Percentiles rank a stretch among this genome's conserved stretches.
These are phyloP conservation scores for Chaenogobius annularis DNA, from an alignment of 2,113 vertebrate species.

Conservation along the genomic window DNA sequence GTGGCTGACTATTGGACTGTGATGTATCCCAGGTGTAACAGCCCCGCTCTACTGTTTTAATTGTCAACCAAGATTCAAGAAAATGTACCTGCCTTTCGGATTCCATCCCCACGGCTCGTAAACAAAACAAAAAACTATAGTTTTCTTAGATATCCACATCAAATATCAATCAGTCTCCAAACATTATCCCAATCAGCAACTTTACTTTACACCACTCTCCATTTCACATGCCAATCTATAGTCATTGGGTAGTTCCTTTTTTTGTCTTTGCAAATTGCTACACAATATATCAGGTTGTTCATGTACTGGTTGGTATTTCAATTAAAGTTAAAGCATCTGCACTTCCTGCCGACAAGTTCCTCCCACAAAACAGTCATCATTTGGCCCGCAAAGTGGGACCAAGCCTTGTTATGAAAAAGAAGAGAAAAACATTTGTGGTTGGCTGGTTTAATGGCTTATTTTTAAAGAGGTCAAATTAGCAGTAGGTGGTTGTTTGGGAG, in stretches of 20 bases:
- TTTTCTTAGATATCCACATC: too few species aligned
- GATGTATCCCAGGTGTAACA: constrained; percentile 55
- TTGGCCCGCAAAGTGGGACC: constrained; percentile 43
- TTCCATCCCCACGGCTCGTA: constrained; percentile 34
- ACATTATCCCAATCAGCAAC: background rate
- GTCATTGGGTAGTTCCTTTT: constrained; percentile 25
- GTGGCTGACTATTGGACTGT: constrained; percentile 33
- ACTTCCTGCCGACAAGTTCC: constrained; percentile 58
- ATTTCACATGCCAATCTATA: constrained; percentile 24
- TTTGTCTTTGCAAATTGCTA: constrained; percentile 69
- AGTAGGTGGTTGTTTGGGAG: constrained; percentile 28
- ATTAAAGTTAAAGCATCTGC: constrained; percentile 71
- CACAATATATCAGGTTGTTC: constrained; percentile 75
- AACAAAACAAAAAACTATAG: too few species aligned
- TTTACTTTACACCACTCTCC: constrained; percentile 5
- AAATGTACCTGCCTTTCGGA: constrained; percentile 69
- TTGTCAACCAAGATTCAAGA: constrained; percentile 62
- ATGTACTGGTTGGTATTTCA: constrained; percentile 68
- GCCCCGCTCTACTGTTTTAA: constrained; percentile 73
- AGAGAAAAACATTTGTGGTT: constrained; percentile 38
- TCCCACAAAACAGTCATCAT: constrained; percentile 72
- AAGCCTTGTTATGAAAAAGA: constrained; percentile 35
- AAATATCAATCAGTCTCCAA: background rate
- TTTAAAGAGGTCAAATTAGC: constrained; percentile 39
- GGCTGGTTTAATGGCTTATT: constrained; percentile 50